These are phyloP conservation scores for Aix galericulata DNA, from an alignment of 2,113 vertebrate species.

Conservation along the genomic window DNA sequence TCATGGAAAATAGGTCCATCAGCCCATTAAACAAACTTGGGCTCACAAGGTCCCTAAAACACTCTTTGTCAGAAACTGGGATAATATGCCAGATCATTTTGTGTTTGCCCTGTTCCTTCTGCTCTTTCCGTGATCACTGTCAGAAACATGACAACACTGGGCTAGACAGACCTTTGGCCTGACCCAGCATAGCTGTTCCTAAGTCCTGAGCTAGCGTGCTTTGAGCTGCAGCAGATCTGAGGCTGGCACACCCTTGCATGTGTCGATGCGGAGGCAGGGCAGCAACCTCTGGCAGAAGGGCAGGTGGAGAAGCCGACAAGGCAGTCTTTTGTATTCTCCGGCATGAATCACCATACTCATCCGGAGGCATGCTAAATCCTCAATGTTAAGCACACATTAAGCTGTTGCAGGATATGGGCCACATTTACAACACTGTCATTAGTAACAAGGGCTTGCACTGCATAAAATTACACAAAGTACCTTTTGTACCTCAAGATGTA, in stretches of 20 bases:
- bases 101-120: neutral
- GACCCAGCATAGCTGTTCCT: neutral
- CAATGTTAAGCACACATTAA: constrained; percentile 26
- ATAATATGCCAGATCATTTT: neutral
- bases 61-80: neutral
- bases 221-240: neutral
- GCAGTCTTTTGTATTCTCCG: neutral
- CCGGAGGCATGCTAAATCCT: constrained; percentile 6
- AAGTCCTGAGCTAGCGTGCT: neutral
- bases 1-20: neutral
- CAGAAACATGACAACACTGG: neutral
- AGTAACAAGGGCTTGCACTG: constrained; percentile 38
- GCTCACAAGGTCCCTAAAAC: neutral
- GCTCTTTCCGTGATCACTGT: neutral
- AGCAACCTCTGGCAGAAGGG: neutral
- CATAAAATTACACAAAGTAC: constrained; percentile 65
- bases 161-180: neutral
- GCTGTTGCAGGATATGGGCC: constrained; percentile 56
- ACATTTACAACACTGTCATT: constrained; percentile 49
- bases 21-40: constrained; percentile 32
- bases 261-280: neutral
- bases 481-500: constrained; percentile 57
- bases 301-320: neutral
- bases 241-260: neutral
- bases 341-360: neutral